Percentiles rank a stretch among this genome's conserved stretches.
Evolutionary conservation across 2,888 invertebrate species (phyloP).

Genomic region (Hermodice carunculata): DNA sequence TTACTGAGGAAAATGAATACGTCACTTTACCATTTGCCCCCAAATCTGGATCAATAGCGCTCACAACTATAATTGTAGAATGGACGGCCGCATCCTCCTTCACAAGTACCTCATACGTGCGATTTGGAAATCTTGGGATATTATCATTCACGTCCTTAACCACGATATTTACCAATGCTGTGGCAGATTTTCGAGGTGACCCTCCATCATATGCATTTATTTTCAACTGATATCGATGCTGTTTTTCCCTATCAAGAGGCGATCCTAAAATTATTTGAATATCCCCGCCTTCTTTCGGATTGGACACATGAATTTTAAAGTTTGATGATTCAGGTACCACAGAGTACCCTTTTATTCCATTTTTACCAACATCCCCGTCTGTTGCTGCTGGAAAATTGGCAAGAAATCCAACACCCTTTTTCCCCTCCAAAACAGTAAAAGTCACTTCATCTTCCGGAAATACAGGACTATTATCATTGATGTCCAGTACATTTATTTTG

Average conservation of each 20-base stretch:
- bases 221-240: conserved; percentile 75
- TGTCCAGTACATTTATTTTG: conserved; percentile 16
- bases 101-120: conserved; percentile 85
- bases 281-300: too few relatives aligned
- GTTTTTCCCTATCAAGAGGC: conserved; percentile 94
- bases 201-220: conserved; percentile 19
- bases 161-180: conserved; percentile 60
- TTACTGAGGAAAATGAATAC: conserved; percentile 7
- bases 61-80: conserved; percentile 9
- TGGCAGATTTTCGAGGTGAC: conserved; percentile 34
- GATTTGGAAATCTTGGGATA: conserved; percentile 91
- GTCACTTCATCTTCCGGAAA: too few relatives aligned
- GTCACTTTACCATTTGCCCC: conserved; percentile 20
- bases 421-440: too few relatives aligned
- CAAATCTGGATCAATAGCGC: conserved; percentile 18
- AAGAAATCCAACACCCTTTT: too few relatives aligned
- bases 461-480: conserved; percentile 27
- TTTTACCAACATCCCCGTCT: too few relatives aligned
- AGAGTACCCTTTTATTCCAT: too few relatives aligned
- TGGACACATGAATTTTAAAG: too few relatives aligned
- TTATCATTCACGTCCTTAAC: conserved; percentile 76
- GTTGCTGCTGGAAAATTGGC: too few relatives aligned
- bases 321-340: too few relatives aligned
- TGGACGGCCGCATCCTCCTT: conserved; percentile 90
- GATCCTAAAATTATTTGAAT: too few relatives aligned